These are phyloP conservation scores for Phenganax subtilis DNA, from an alignment of 92 coral and sea anemone species.

Conservation along the genomic window DNA sequence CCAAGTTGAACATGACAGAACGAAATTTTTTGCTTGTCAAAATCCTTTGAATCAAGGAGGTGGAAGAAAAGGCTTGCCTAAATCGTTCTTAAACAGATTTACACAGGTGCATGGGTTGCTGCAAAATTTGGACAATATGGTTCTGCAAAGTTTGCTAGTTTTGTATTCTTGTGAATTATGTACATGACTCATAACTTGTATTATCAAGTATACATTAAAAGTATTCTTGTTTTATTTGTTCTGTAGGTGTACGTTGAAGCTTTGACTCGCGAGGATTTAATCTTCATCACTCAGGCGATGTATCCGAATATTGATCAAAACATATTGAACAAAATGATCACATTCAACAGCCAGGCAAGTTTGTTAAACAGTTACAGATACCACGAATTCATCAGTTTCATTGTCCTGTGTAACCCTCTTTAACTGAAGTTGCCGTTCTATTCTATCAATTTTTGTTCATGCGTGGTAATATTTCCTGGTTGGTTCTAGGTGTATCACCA, in stretches of 20 bases:
- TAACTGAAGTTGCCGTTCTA: too few relatives aligned
- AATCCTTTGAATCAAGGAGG: slow-evolving; percentile 98
- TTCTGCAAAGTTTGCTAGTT: too few relatives aligned
- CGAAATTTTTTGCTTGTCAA: slow-evolving; percentile 91
- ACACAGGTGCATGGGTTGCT: slow-evolving; percentile 61
- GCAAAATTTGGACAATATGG: too few relatives aligned
- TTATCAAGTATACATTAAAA: too few relatives aligned
- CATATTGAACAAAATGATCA: slow-evolving; percentile 71
- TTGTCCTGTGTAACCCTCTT: too few relatives aligned
- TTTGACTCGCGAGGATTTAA: slow-evolving; percentile 68
- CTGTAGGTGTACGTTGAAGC: slow-evolving; percentile 85
- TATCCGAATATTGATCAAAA: slow-evolving; percentile 62
- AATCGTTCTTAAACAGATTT: slow-evolving; percentile 90
- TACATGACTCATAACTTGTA: too few relatives aligned
- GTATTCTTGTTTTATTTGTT: background rate
- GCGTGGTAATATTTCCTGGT: background rate
- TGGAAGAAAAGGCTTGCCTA: slow-evolving; percentile 94
- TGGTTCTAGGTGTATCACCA: slow-evolving; percentile 11
- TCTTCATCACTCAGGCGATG: slow-evolving; percentile 74
- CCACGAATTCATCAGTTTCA: too few relatives aligned
- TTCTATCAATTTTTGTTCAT: too few relatives aligned
- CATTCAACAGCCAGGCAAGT: slow-evolving; percentile 69
- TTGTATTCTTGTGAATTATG: too few relatives aligned
- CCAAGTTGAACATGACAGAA: slow-evolving; percentile 67
- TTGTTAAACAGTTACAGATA: background rate